A percentile compares a stretch with the other conserved stretches of the same genome.
phyloP scores from a whole-genome alignment of 2,797 vertebrate genomes.

The Sus cebifrons region DNA sequence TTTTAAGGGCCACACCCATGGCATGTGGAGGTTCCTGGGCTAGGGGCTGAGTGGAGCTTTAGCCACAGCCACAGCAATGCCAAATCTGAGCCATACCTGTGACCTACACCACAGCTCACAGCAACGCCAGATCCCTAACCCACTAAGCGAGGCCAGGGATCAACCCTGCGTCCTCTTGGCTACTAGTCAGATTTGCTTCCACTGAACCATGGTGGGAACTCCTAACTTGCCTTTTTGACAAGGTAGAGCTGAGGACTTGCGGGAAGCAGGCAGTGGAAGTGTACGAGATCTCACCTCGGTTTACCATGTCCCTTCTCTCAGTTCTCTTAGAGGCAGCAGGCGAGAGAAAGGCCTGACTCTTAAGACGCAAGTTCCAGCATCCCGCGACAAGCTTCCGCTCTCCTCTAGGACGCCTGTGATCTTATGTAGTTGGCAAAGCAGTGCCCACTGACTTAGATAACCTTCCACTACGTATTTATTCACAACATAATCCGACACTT shows the following conservation, averaged over 20 bases:
- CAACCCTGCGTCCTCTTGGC: too few relatives aligned
- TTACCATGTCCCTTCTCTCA: background rate
- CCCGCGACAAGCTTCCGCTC: background rate
- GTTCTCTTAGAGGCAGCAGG: background rate
- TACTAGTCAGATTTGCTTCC: too few relatives aligned
- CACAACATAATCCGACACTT: slow-evolving; percentile 21
- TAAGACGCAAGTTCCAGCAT: background rate
- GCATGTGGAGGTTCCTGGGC: too few relatives aligned
- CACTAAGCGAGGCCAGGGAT: too few relatives aligned
- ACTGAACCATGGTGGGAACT: background rate
- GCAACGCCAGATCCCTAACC: too few relatives aligned
- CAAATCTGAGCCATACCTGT: too few relatives aligned
- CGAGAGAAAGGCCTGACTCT: background rate
- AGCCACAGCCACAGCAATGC: too few relatives aligned
- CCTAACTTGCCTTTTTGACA: background rate
- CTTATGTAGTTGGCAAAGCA: background rate
- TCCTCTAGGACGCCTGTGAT: background rate
- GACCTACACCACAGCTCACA: too few relatives aligned
- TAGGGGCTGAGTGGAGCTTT: too few relatives aligned
- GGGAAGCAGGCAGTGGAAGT: background rate
- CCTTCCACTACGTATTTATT: slow-evolving; percentile 59
- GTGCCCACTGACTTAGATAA: slow-evolving; percentile 6
- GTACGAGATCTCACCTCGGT: background rate
- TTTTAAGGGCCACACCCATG: too few relatives aligned
- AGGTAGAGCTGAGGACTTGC: background rate